A percentile compares a stretch with the other conserved stretches of the same genome.
Conservation (phyloP, 2,888 invertebrate species). For the Rotaria macrura region DNA sequence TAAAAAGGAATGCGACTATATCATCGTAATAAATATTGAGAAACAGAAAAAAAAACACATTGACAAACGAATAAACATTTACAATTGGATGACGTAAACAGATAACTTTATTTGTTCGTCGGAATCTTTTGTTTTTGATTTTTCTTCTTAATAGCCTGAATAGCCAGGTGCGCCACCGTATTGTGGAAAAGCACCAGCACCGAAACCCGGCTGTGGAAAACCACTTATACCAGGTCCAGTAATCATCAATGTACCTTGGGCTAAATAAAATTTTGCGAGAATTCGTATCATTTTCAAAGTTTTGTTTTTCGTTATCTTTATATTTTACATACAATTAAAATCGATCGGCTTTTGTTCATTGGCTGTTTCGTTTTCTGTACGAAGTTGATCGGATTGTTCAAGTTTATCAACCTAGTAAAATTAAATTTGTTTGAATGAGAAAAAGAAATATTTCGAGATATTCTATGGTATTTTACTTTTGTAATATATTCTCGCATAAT, state of each 20-base stretch:
- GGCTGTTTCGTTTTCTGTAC: slow-evolving; percentile 67
- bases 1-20: slow-evolving; percentile 15
- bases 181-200: background rate
- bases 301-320: too few relatives aligned
- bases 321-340: slow-evolving; percentile 57
- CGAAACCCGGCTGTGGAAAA: background rate
- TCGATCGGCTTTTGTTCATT: slow-evolving; percentile 62
- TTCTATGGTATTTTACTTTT: slow-evolving; percentile 10
- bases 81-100: background rate
- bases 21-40: slow-evolving; percentile 7
- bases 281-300: too few relatives aligned
- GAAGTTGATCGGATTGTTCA: slow-evolving; percentile 82
- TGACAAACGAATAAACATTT: slow-evolving; percentile 1
- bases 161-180: background rate
- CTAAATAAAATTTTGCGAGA: too few relatives aligned
- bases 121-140: background rate
- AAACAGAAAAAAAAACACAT: slow-evolving; percentile 17
- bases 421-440: too few relatives aligned
- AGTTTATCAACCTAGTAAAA: slow-evolving; percentile 65
- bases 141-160: background rate
- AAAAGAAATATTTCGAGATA: too few relatives aligned
- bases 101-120: slow-evolving; percentile 23
- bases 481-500: slow-evolving; percentile 56
- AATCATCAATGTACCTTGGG: background rate
- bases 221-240: background rate